Evolutionary conservation across 53 echinoderm and acorn worm species (phyloP).

Genomic region (Glandiceps talaboti): DNA sequence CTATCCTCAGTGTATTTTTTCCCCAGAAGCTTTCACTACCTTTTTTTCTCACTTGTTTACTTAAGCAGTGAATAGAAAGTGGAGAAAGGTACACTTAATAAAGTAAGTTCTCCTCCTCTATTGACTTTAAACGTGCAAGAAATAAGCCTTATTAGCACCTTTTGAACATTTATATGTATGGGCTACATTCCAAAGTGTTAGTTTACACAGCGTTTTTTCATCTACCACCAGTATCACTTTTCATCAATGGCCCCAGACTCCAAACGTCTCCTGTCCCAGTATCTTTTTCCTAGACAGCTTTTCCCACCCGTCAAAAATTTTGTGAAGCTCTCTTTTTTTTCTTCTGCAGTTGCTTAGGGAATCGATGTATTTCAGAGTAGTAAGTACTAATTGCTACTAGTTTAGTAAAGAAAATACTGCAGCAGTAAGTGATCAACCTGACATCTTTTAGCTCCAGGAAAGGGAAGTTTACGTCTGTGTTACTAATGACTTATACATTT

Average conservation of each 20-base stretch:
- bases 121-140: background rate
- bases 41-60: too few species aligned
- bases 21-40: too few species aligned
- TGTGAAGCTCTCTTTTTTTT: background rate
- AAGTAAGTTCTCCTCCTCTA: background rate
- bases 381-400: background rate
- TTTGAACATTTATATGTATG: background rate
- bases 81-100: background rate
- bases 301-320: background rate
- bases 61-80: background rate
- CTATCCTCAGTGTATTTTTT: too few species aligned
- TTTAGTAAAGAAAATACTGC: background rate
- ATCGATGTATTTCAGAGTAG: background rate
- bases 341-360: background rate
- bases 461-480: background rate
- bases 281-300: background rate
- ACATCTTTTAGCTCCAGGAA: background rate
- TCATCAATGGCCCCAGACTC: background rate
- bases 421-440: background rate
- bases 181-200: background rate
- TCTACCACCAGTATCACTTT: background rate
- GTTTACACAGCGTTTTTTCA: background rate
- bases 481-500: background rate
- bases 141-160: background rate
- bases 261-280: background rate